phyloP scores from a whole-genome alignment of 2,113 vertebrate genomes.

The Ameiurus melas region DNA sequence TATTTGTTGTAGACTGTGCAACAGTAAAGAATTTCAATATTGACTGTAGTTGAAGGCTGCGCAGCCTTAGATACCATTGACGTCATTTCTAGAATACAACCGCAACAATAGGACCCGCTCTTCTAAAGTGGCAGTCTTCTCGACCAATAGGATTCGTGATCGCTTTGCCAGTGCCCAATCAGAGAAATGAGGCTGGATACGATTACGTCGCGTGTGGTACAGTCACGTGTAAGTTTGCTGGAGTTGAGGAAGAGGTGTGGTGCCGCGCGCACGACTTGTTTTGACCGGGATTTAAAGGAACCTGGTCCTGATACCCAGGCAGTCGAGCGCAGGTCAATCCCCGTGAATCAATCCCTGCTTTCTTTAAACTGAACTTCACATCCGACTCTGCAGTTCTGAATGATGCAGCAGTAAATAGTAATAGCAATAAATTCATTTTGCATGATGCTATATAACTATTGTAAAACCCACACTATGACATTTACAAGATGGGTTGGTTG shows the following conservation, averaged over 20 bases:
- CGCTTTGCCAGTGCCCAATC: slow-evolving; percentile 62
- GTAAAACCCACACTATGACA: background rate
- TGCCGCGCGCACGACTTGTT: slow-evolving; percentile 50
- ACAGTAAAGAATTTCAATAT: slow-evolving; percentile 19
- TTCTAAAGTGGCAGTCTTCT: slow-evolving; percentile 47
- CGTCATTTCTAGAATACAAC: slow-evolving; percentile 70
- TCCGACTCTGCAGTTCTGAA: background rate
- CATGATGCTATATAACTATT: background rate
- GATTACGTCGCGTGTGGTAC: slow-evolving; percentile 36
- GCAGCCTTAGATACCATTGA: slow-evolving; percentile 65
- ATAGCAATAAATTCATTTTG: background rate
- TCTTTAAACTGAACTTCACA: background rate
- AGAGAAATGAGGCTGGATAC: slow-evolving; percentile 44
- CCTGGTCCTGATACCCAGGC: slow-evolving; percentile 15
- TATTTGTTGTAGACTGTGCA: background rate
- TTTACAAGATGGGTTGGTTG: background rate
- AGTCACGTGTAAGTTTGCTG: slow-evolving; percentile 68
- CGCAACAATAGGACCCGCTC: slow-evolving; percentile 61
- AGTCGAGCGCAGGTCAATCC: background rate
- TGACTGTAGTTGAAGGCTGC: slow-evolving; percentile 38
- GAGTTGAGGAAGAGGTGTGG: slow-evolving; percentile 64
- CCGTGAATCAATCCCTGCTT: background rate
- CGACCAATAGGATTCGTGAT: slow-evolving; percentile 59
- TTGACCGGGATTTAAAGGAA: slow-evolving; percentile 58
- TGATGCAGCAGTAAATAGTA: too few relatives aligned